Conservation (phyloP, 2,888 invertebrate species). For the Drosophila falleni region DNA sequence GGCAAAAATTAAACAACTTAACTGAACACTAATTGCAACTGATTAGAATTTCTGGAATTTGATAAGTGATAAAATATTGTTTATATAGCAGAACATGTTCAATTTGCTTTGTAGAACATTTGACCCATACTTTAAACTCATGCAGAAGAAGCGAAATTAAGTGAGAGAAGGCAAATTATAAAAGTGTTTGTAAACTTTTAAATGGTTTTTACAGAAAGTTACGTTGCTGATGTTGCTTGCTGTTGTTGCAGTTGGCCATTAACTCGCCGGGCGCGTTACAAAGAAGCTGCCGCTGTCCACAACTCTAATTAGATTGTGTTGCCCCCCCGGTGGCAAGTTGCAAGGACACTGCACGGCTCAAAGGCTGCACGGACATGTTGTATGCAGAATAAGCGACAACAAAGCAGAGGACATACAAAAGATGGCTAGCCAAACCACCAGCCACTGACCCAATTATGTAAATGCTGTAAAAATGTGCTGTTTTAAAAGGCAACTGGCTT, state of each 20-base stretch:
- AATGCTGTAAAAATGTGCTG: constrained; percentile 47
- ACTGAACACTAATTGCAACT: background rate
- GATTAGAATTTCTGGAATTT: background rate
- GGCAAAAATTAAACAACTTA: no score
- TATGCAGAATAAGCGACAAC: constrained; percentile 22
- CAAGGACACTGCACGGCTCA: constrained; percentile 13
- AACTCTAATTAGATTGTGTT: constrained; percentile 47
- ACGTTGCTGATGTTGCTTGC: constrained; percentile 19
- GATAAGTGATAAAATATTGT: background rate
- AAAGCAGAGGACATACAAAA: constrained; percentile 25
- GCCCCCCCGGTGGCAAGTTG: constrained; percentile 1
- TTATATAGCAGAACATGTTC: background rate
- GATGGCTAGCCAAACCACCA: constrained; percentile 46
- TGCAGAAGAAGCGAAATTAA: constrained; percentile 6
- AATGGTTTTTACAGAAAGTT: constrained; percentile 52
- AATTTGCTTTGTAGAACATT: background rate
- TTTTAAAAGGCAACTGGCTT: constrained; percentile 17
- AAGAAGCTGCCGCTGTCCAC: constrained; percentile 46
- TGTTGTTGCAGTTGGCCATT: constrained; percentile 39
- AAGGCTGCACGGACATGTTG: constrained; percentile 29
- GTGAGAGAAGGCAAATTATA: constrained; percentile 42
- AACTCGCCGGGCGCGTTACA: constrained; percentile 39
- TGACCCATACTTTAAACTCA: background rate
- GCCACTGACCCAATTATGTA: constrained; percentile 77
- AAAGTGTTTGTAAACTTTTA: constrained; percentile 60